These are phyloP conservation scores for Chrysina gloriosa DNA, from an alignment of 2,888 invertebrate genomes.

Conservation along the genomic window DNA sequence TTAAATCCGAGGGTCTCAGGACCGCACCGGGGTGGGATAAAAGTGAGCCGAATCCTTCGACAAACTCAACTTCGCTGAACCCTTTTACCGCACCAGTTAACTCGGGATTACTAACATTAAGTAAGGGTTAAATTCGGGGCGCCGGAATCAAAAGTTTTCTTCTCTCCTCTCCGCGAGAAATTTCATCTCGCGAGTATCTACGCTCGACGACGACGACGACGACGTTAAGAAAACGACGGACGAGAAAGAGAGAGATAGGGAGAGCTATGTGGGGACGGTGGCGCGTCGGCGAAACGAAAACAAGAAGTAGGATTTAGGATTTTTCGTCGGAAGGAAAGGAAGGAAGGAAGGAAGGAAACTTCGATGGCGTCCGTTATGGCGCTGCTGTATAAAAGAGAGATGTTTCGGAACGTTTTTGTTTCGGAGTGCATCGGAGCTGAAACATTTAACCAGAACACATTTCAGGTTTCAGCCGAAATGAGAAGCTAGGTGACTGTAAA, in stretches of 20 bases:
- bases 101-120: conserved; percentile 60
- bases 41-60: conserved; percentile 56
- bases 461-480: conserved; percentile 60
- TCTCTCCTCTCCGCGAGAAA: neutral
- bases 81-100: conserved; percentile 57
- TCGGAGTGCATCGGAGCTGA: conserved; percentile 46
- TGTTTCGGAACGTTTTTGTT: conserved; percentile 39
- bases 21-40: conserved; percentile 17
- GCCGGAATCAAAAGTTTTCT: conserved; percentile 22
- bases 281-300: neutral
- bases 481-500: conserved; percentile 63
- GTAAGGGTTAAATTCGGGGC: conserved; percentile 48
- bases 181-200: too few relatives aligned
- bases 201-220: too few relatives aligned
- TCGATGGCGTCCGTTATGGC: conserved; percentile 29
- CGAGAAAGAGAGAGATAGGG: too few relatives aligned
- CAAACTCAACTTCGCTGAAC: conserved; percentile 57
- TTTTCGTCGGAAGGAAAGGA: neutral
- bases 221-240: too few relatives aligned
- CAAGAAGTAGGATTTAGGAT: neutral
- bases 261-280: too few relatives aligned
- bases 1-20: conserved; percentile 32
- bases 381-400: neutral
- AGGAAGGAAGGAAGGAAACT: conserved; percentile 5
- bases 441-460: conserved; percentile 57